Conservation (phyloP, 2,113 vertebrate species). For the Panurus biarmicus region DNA sequence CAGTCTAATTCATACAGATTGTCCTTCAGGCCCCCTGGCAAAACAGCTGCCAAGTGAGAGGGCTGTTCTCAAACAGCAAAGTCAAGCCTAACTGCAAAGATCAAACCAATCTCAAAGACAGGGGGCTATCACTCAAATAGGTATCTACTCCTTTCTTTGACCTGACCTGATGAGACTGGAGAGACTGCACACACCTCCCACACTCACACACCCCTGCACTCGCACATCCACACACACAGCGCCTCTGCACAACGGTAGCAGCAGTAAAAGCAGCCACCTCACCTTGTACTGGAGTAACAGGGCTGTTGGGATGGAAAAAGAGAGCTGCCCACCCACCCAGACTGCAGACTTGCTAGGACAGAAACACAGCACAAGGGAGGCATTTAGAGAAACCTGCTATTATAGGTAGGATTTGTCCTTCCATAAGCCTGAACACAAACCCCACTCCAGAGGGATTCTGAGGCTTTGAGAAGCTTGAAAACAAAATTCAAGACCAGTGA, state of each 20-base stretch:
- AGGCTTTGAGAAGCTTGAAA: not conserved
- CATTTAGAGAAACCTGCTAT: not conserved
- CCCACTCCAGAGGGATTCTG: not conserved
- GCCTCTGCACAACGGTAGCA: too few species aligned
- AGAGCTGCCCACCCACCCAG: not conserved
- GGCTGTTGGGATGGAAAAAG: not conserved
- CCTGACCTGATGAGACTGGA: not conserved
- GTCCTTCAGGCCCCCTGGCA: not conserved
- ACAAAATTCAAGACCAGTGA: not conserved
- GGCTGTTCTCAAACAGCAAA: not conserved
- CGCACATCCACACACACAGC: fast-evolving
- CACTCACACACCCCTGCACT: not conserved
- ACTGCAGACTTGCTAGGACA: not conserved
- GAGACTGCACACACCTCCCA: not conserved
- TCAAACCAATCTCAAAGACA: not conserved
- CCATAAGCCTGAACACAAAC: not conserved
- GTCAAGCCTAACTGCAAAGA: not conserved
- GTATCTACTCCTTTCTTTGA: not conserved
- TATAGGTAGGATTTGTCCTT: not conserved
- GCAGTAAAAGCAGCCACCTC: too few species aligned
- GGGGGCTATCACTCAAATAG: not conserved
- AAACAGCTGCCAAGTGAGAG: not conserved
- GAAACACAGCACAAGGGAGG: not conserved
- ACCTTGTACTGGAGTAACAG: not conserved
- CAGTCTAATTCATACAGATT: not conserved